phyloP scores from a whole-genome alignment of 2,797 vertebrate genomes.

The Acipenser transmontanus region DNA sequence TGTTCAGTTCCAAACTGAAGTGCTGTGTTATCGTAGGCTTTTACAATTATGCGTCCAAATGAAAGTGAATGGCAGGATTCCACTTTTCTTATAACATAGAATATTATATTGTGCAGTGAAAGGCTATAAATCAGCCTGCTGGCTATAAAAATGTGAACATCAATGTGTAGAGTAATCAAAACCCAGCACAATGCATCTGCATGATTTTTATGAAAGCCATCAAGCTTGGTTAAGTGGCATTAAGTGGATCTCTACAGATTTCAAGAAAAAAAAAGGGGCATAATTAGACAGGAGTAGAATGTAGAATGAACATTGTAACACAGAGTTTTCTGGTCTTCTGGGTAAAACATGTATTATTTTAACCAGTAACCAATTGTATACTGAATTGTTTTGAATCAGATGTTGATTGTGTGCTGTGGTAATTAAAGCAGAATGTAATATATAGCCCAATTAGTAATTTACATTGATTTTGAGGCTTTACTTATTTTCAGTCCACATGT shows the following conservation, averaged over 20 bases:
- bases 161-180: background rate
- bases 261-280: background rate
- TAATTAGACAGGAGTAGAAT: constrained; percentile 19
- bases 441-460: too few species aligned
- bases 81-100: too few species aligned
- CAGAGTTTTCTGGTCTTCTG: constrained; percentile 16
- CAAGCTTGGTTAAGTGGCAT: background rate
- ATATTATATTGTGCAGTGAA: too few species aligned
- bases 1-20: too few species aligned
- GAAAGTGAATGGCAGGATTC: too few species aligned
- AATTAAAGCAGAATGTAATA: background rate
- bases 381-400: constrained; percentile 11
- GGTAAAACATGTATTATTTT: constrained; percentile 2
- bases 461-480: too few species aligned
- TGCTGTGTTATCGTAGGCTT: too few species aligned
- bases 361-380: background rate
- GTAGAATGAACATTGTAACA: constrained; percentile 32
- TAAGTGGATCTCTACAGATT: background rate
- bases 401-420: background rate
- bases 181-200: background rate
- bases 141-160: background rate
- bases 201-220: background rate
- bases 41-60: too few species aligned
- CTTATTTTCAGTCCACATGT: too few species aligned
- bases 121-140: too few species aligned